Conservation (phyloP, 2,113 vertebrate genomes). For the Amblyopsis rosae region DNA sequence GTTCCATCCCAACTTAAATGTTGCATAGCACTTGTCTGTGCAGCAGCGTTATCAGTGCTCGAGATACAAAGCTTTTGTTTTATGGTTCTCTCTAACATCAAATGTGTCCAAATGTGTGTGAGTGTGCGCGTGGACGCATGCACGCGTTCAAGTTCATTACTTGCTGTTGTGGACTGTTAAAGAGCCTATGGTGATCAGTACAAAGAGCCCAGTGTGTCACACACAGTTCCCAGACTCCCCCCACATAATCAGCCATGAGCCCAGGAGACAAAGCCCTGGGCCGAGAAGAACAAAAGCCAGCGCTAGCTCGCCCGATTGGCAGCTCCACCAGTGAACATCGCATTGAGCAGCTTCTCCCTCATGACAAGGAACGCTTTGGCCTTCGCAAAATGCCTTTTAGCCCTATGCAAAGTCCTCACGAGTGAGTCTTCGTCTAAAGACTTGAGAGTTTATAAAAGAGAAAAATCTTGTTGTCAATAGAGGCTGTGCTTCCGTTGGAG, state of each 20-base stretch:
- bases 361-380: constrained; percentile 48
- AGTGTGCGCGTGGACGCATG: constrained; percentile 11
- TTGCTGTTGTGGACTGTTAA: constrained; percentile 65
- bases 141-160: constrained; percentile 44
- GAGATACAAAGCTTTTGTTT: neutral
- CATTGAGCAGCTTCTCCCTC: constrained; percentile 46
- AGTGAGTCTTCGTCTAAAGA: constrained; percentile 24
- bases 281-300: constrained; percentile 40
- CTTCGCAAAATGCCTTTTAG: constrained; percentile 54
- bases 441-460: constrained; percentile 1
- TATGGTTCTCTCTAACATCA: neutral
- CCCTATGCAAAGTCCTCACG: constrained; percentile 29
- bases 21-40: neutral
- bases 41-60: too few relatives aligned
- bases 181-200: constrained; percentile 46
- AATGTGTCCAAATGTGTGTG: constrained; percentile 7
- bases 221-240: constrained; percentile 54
- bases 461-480: constrained; percentile 25
- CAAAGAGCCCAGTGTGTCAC: constrained; percentile 69
- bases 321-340: constrained; percentile 48
- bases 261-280: constrained; percentile 63
- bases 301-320: constrained; percentile 55
- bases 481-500: constrained; percentile 17
- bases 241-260: constrained; percentile 71
- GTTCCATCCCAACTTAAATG: constrained; percentile 3